Conservation (phyloP, 2,113 vertebrate species). For the Aphyosemion australe region DNA sequence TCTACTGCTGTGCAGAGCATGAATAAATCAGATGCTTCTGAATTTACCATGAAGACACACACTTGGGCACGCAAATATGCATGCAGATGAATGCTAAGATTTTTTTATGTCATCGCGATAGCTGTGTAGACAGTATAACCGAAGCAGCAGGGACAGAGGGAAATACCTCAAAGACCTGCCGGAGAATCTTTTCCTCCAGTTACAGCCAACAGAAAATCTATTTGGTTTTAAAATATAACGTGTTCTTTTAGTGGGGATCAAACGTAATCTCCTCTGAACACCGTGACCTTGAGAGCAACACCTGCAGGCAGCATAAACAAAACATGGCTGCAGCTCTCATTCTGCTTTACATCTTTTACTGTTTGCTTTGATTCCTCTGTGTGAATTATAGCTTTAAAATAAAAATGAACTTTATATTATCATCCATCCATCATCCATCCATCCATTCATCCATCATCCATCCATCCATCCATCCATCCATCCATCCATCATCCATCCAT, state of each 20-base stretch:
- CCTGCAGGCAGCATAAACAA: not conserved
- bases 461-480: no score
- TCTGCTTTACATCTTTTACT: not conserved
- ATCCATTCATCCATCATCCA: no score
- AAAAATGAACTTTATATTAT: no score
- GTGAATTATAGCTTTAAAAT: no score
- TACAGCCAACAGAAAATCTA: not conserved
- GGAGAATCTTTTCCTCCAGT: not conserved
- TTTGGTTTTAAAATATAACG: not conserved
- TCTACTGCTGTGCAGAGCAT: conserved; percentile 46
- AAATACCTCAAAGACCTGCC: conserved; percentile 50
- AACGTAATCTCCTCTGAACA: not conserved
- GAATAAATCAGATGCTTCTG: conserved; percentile 58
- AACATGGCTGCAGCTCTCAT: conserved; percentile 3
- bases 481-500: no score
- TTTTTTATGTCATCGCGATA: conserved; percentile 22
- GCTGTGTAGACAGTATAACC: conserved; percentile 22
- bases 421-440: no score
- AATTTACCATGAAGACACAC: conserved; percentile 50
- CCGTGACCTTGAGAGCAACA: conserved; percentile 7
- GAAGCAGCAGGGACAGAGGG: conserved; percentile 44
- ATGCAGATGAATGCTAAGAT: conserved; percentile 3
- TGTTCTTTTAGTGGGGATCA: no score
- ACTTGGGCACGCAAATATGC: not conserved
- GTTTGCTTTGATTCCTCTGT: no score